Conservation (phyloP, 2,113 vertebrate genomes). For the Heloderma charlesbogerti region DNA sequence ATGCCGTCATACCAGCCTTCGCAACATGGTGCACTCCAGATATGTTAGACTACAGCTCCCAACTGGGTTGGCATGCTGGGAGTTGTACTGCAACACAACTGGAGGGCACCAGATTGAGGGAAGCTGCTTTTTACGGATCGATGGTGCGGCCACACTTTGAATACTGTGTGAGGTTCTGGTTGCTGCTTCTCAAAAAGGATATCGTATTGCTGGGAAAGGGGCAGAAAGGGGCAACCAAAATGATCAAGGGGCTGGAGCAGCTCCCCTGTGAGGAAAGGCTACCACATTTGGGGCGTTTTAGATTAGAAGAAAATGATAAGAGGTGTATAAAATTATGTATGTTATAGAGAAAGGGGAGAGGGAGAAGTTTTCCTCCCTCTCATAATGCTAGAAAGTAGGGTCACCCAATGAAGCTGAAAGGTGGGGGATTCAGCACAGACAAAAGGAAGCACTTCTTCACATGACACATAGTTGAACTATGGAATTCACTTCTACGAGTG, state of each 20-base stretch:
- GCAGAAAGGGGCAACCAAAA: background rate
- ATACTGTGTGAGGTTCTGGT: background rate
- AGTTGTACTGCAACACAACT: too few relatives aligned
- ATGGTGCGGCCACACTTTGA: background rate
- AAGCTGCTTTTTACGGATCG: too few relatives aligned
- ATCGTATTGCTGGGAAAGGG: background rate
- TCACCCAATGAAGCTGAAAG: background rate
- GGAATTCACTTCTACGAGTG: too few relatives aligned
- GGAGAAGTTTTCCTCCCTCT: background rate
- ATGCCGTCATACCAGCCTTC: too few relatives aligned
- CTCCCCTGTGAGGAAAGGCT: background rate
- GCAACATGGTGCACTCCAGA: too few relatives aligned
- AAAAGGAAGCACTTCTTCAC: background rate
- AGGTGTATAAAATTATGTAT: background rate
- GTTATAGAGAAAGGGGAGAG: too few relatives aligned
- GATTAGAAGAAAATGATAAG: background rate
- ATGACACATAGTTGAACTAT: background rate
- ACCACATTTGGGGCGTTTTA: background rate
- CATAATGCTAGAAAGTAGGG: background rate
- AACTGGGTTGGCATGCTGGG: too few relatives aligned
- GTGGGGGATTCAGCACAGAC: background rate
- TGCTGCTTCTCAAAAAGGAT: background rate
- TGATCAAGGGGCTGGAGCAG: background rate
- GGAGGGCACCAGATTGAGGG: too few relatives aligned
- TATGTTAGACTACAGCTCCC: too few relatives aligned